Conservation (phyloP, 2,113 vertebrate species). For the Pelvicachromis taeniatus region DNA sequence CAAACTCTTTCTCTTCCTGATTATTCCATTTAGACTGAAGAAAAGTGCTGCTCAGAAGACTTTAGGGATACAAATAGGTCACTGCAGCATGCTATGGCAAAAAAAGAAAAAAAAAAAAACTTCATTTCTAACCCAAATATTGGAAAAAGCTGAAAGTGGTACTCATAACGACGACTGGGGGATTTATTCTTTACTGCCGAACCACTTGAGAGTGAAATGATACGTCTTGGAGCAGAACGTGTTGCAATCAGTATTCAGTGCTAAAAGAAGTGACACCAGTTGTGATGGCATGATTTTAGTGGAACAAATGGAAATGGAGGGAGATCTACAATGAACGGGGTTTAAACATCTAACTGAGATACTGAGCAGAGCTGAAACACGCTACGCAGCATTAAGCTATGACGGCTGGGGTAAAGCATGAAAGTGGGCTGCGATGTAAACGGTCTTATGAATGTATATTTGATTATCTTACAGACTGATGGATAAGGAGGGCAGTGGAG, state of each 20-base stretch:
- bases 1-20: not conserved
- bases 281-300: not conserved
- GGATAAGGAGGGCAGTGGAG: not conserved
- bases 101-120: not conserved
- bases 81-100: not conserved
- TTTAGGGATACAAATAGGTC: not conserved
- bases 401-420: not conserved
- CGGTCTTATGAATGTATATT: not conserved
- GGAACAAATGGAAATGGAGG: not conserved
- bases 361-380: not conserved
- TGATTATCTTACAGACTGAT: not conserved
- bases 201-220: constrained; percentile 9
- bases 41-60: not conserved
- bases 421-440: not conserved
- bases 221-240: not conserved
- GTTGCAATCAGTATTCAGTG: constrained; percentile 16
- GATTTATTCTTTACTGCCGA: not conserved
- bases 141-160: not conserved
- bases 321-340: not conserved
- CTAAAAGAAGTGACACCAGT: constrained; percentile 20
- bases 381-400: not conserved
- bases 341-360: not conserved
- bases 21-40: not conserved
- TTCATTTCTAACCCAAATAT: not conserved
- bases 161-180: not conserved